These are phyloP conservation scores for Scelioninae gen. 1 DNA, from an alignment of 2,888 invertebrate species.

Conservation along the genomic window DNA sequence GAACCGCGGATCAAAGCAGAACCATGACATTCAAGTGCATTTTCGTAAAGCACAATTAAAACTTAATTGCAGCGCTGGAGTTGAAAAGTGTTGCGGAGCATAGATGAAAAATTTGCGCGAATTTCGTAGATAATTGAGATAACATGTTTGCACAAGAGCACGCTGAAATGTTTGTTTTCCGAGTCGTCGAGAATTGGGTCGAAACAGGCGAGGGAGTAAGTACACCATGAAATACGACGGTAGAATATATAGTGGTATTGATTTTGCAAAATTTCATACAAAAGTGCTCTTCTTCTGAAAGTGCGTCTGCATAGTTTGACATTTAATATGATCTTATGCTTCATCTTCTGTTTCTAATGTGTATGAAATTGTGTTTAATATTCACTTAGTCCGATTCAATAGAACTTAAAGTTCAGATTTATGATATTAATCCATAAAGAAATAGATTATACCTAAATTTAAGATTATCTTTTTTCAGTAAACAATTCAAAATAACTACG, in stretches of 20 bases:
- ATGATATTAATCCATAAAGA: too few species aligned
- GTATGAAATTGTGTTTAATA: too few species aligned
- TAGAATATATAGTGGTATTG: constrained; percentile 36
- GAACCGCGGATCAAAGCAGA: too few species aligned
- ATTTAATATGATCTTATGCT: not conserved
- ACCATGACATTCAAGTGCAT: not conserved
- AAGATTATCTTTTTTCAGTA: too few species aligned
- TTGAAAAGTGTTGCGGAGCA: too few species aligned
- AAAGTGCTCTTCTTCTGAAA: constrained; percentile 11
- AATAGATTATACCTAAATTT: too few species aligned
- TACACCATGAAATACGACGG: constrained; percentile 50
- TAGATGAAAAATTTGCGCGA: not conserved
- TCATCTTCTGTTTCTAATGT: not conserved
- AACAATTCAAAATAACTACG: too few species aligned
- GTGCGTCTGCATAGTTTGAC: not conserved
- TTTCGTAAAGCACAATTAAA: not conserved
- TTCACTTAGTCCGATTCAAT: too few species aligned
- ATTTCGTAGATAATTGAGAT: constrained; percentile 30
- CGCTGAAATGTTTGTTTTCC: constrained; percentile 38
- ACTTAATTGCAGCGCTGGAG: not conserved
- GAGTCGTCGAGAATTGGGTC: constrained; percentile 40
- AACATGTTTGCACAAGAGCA: constrained; percentile 15
- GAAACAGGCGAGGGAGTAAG: constrained; percentile 27
- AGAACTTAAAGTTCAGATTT: too few species aligned
- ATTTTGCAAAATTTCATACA: constrained; percentile 49